These are phyloP conservation scores for Urophycis tenuis DNA, from an alignment of 2,797 vertebrate genomes.

Conservation along the genomic window DNA sequence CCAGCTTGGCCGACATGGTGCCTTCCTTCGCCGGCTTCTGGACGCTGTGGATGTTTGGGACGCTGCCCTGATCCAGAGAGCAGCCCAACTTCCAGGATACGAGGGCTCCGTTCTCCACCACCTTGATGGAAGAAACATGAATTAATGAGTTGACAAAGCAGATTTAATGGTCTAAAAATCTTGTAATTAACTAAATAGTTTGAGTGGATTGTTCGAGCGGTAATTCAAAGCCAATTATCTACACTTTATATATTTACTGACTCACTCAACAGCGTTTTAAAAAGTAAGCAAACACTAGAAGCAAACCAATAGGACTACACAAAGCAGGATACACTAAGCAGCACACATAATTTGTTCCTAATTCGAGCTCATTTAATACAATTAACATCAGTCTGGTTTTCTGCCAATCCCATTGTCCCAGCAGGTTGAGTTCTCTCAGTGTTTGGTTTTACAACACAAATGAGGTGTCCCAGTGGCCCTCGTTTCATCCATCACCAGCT, in stretches of 20 bases:
- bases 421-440: background rate
- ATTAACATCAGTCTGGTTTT: background rate
- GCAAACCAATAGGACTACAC: background rate
- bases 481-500: constrained; percentile 5
- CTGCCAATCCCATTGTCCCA: background rate
- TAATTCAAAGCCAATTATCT: background rate
- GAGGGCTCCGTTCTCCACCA: constrained; percentile 91
- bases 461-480: background rate
- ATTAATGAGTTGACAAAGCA: constrained; percentile 3
- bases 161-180: constrained; percentile 2
- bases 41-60: constrained; percentile 86
- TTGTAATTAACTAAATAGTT: background rate
- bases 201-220: background rate
- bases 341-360: constrained; percentile 2
- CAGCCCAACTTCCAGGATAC: constrained; percentile 97
- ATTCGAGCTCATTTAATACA: constrained; percentile 3
- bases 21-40: constrained; percentile 90
- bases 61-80: constrained; percentile 83
- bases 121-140: constrained; percentile 34
- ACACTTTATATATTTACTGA: background rate
- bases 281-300: background rate
- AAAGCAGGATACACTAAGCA: constrained; percentile 4
- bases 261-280: background rate
- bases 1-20: constrained; percentile 88
- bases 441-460: background rate